Conservation (phyloP, 2,113 vertebrate species). For the Tragelaphus imberbis region DNA sequence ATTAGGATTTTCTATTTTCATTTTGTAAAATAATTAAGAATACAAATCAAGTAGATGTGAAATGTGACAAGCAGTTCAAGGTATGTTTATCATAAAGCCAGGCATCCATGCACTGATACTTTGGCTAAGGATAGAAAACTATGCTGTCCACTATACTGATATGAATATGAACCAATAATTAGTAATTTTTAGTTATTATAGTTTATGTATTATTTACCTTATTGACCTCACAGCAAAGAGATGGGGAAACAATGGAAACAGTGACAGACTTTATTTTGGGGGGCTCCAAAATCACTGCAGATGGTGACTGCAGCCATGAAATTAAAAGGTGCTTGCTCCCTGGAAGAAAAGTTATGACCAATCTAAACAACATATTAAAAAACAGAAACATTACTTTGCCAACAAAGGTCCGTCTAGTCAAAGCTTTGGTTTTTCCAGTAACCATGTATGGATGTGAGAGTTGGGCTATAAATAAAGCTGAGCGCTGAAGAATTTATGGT, state of each 20-base stretch:
- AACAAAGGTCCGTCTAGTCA: background rate
- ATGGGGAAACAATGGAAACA: background rate
- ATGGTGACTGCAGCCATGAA: background rate
- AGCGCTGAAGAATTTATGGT: background rate
- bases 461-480: background rate
- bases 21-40: background rate
- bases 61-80: background rate
- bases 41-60: background rate
- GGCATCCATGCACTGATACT: background rate
- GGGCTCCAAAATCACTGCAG: background rate
- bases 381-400: background rate
- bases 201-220: background rate
- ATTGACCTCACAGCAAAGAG: background rate
- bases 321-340: background rate
- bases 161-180: background rate
- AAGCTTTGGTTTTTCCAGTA: background rate
- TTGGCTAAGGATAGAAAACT: background rate
- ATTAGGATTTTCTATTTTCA: background rate
- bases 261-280: background rate
- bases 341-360: background rate
- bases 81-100: background rate
- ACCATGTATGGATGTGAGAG: background rate
- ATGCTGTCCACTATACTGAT: background rate
- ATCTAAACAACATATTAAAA: background rate
- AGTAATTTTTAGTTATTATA: background rate